These are phyloP conservation scores for Hirundichthys speculiger DNA, from an alignment of 2,113 vertebrate genomes.

Conservation along the genomic window DNA sequence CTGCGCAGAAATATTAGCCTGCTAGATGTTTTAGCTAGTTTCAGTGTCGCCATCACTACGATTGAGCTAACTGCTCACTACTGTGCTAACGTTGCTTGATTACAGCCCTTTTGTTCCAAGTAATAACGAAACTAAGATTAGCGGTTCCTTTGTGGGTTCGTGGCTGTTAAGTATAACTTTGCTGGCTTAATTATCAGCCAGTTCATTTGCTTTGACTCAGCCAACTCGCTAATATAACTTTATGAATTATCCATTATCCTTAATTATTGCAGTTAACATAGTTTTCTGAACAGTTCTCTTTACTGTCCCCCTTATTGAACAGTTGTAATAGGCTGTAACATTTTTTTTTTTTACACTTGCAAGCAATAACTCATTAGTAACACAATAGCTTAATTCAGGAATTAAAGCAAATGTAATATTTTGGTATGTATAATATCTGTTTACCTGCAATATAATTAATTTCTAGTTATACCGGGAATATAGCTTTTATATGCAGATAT, in stretches of 20 bases:
- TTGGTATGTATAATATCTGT: too few species aligned
- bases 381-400: too few species aligned
- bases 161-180: neutral
- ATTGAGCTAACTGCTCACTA: conserved; percentile 30
- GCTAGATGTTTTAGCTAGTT: conserved; percentile 34
- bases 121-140: neutral
- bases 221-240: conserved; percentile 4
- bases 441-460: too few species aligned
- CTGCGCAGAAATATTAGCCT: neutral
- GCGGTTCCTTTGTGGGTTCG: neutral
- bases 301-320: too few species aligned
- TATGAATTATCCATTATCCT: neutral
- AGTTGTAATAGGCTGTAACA: neutral
- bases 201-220: neutral
- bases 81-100: conserved; percentile 58
- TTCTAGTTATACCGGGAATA: too few species aligned
- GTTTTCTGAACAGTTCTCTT: too few species aligned
- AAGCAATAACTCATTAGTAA: too few species aligned
- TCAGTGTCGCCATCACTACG: conserved; percentile 8
- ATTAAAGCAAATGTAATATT: too few species aligned
- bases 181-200: neutral
- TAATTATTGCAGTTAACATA: neutral
- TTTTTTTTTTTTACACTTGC: neutral
- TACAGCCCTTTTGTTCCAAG: conserved; percentile 12
- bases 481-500: too few species aligned